phyloP scores from a whole-genome alignment of 2,888 invertebrate species.

The Catocala sponsa region DNA sequence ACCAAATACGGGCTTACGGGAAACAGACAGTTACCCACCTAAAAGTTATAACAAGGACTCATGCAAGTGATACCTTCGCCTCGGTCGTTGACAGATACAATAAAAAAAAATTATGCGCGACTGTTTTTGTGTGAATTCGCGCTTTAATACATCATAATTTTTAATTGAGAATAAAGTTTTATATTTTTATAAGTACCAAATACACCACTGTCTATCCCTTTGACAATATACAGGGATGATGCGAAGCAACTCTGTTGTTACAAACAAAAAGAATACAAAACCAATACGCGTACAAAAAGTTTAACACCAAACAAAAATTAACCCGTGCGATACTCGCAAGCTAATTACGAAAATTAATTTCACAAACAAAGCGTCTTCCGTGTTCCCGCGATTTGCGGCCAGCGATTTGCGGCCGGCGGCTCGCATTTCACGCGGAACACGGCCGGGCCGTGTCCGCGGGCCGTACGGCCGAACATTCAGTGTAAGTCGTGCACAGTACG shows the following conservation, averaged over 20 bases:
- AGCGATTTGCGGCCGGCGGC: constrained; percentile 30
- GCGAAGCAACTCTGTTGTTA: too few relatives aligned
- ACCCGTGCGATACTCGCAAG: constrained; percentile 24
- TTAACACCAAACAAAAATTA: constrained; percentile 21
- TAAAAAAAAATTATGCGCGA: too few relatives aligned
- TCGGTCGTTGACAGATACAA: too few relatives aligned
- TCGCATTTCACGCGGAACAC: constrained; percentile 53
- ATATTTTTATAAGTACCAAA: too few relatives aligned
- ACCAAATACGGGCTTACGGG: constrained; percentile 96
- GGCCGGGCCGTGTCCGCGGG: constrained; percentile 37
- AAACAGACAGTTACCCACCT: constrained; percentile 72
- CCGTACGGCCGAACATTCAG: constrained; percentile 36
- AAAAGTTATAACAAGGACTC: too few relatives aligned
- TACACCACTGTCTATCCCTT: too few relatives aligned
- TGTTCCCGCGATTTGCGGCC: constrained; percentile 33
- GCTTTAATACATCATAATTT: too few relatives aligned
- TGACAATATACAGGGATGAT: too few relatives aligned
- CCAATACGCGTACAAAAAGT: not conserved
- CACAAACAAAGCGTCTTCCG: constrained; percentile 46
- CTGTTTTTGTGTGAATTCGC: too few relatives aligned
- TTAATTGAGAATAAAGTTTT: too few relatives aligned
- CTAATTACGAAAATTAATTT: constrained; percentile 55
- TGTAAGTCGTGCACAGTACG: constrained; percentile 72
- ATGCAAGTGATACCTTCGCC: too few relatives aligned
- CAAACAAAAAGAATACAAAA: too few relatives aligned